A percentile compares a stretch with the other conserved stretches of the same genome.
Conservation (phyloP, 2,888 invertebrate genomes). For the Apamea crenata region DNA sequence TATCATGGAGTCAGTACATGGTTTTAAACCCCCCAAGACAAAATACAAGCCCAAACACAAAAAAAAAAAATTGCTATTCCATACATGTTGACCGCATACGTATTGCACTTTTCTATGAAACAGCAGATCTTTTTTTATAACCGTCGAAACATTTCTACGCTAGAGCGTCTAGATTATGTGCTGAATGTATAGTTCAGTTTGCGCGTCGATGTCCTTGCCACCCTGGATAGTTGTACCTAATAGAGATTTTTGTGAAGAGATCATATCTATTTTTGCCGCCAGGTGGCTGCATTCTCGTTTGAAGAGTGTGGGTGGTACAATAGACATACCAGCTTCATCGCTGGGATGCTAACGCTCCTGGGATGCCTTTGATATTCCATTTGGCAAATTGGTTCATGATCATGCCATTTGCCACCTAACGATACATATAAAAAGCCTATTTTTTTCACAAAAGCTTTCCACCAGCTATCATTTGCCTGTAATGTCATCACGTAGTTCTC, state of each 20-base stretch:
- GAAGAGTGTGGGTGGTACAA: background rate
- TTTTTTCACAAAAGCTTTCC: background rate
- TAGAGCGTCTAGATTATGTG: too few species aligned
- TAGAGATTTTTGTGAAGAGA: background rate
- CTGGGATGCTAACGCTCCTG: background rate
- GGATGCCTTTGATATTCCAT: background rate
- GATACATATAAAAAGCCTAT: background rate
- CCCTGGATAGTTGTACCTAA: background rate
- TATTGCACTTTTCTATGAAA: too few species aligned
- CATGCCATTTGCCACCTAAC: background rate
- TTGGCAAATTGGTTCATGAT: background rate
- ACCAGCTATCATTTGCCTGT: background rate
- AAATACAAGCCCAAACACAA: too few species aligned
- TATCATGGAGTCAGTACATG: too few species aligned
- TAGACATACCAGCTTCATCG: too few species aligned
- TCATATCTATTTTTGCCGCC: background rate
- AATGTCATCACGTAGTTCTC: background rate
- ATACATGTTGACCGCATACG: too few species aligned
- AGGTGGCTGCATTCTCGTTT: background rate
- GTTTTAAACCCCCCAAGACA: too few species aligned
- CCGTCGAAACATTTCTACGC: background rate
- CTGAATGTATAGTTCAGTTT: background rate
- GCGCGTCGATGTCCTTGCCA: background rate
- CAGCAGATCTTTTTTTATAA: too few species aligned
- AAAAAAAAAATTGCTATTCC: too few species aligned